Base-by-base conservation (phyloP, 2,888 invertebrate species). In the Lasioglossum villosulum region DNA sequence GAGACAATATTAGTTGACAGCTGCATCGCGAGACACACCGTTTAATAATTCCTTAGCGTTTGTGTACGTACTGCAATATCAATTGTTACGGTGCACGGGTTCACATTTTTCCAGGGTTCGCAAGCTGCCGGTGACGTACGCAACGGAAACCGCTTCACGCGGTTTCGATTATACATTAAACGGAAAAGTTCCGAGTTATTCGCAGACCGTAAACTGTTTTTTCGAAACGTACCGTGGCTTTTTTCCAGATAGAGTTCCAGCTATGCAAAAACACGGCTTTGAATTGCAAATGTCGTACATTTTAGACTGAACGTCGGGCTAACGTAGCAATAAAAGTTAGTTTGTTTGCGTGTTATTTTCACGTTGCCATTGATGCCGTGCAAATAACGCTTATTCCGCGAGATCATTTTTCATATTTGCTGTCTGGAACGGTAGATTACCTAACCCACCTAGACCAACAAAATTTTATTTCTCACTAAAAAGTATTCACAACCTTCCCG, bases 41-140 rank as follows among this genome's bases (percentile, higher is more conserved):
- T 77, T 89, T 87, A 89, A 89, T 89, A 89, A 89, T 89, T 89
- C 84, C 84, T 45, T 74, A 78, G 74, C 56, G 77, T 73, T 81
- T 63, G 80, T 81, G 80, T 56, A 79, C 79, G 75, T 63, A 84
- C 80, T 75, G 75, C 45, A 73, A 59, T 80, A 80, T 82, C 87
- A 80, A 78, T 82, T 76, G 68, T 71, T 34, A 74, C 74, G 79
- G 77, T 73, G 74, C 78, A 71, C 78, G 3, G 30, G 72, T 37
- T 82, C 77, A 52, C 79, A 89, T 87, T 80, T 84, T 80, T 88
- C n/a, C 78, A 89, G 78, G 76, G 66, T 39, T 71, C 66, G 63
- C 39, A 30, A 66, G 73, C 74, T 88, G 89, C 82, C 77, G 74
- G 86, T 3, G 66, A 19, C 66, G 34, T 66, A 23, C 34, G 23